Evolutionary conservation across 2,113 vertebrate genomes (phyloP).

Genomic region (Lophotis ruficrista): DNA sequence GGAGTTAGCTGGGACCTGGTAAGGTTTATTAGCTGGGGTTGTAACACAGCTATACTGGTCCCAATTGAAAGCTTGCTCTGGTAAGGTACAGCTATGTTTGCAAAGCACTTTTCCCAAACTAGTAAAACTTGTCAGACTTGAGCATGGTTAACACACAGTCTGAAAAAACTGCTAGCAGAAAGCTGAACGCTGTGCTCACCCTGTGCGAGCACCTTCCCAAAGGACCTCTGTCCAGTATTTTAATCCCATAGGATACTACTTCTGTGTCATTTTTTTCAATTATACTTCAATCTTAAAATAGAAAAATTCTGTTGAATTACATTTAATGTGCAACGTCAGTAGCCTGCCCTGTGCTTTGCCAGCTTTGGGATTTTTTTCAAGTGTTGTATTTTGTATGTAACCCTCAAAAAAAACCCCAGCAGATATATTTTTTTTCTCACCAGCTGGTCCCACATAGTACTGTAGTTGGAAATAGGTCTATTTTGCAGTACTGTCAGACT

Average conservation of each 20-base stretch:
- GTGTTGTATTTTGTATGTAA: neutral
- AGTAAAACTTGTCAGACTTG: neutral
- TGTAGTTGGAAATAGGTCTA: constrained; percentile 15
- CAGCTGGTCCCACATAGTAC: constrained; percentile 11
- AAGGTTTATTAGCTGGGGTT: neutral
- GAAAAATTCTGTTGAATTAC: neutral
- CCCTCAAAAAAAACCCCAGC: neutral
- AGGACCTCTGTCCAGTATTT: neutral
- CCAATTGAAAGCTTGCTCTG: neutral
- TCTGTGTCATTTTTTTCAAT: neutral
- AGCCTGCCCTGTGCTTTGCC: neutral
- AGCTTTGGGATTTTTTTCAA: neutral
- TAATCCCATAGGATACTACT: neutral
- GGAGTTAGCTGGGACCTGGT: neutral
- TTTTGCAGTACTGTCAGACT: constrained; percentile 28
- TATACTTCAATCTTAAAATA: neutral
- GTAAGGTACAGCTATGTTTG: neutral
- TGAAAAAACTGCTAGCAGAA: neutral
- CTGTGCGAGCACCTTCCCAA: neutral
- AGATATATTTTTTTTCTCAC: neutral
- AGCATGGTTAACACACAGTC: neutral
- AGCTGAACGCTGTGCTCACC: neutral
- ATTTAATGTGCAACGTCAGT: neutral
- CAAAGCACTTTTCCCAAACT: neutral
- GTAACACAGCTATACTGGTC: neutral